A percentile compares a stretch with the other conserved stretches of the same genome.
Conservation (phyloP, 2,888 invertebrate species). For the Sinotaia quadrata region DNA sequence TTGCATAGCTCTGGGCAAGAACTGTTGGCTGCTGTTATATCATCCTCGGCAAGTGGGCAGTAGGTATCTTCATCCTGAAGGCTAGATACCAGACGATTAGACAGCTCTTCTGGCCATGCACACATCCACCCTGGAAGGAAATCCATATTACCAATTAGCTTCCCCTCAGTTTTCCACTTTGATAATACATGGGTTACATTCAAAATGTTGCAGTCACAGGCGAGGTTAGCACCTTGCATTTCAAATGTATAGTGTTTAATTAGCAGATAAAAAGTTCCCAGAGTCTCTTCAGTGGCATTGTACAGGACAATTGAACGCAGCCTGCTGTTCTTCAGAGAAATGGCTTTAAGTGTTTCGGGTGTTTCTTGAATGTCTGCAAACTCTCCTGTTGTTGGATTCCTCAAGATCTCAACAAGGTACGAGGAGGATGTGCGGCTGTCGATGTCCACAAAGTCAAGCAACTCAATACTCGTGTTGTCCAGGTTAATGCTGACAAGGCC, state of each 20-base stretch:
- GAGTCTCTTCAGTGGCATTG: conserved; percentile 7
- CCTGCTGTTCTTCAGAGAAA: conserved; percentile 15
- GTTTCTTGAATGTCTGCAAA: background rate
- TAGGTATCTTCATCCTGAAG: conserved; percentile 17
- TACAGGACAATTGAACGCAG: conserved; percentile 19
- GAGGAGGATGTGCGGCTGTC: background rate
- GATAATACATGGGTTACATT: conserved; percentile 14
- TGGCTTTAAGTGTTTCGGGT: background rate
- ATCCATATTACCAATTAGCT: background rate
- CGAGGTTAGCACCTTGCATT: background rate
- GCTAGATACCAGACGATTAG: background rate
- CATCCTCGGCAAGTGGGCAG: conserved; percentile 14
- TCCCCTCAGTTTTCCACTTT: background rate
- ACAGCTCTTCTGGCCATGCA: conserved; percentile 15
- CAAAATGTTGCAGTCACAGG: conserved; percentile 26
- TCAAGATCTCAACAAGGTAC: background rate
- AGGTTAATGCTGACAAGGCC: conserved; percentile 13
- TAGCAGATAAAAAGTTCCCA: conserved; percentile 1
- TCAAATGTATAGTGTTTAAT: conserved; percentile 16
- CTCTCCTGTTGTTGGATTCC: conserved; percentile 17
- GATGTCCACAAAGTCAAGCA: conserved; percentile 20
- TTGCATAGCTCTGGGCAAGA: conserved; percentile 17
- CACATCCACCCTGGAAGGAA: conserved; percentile 13
- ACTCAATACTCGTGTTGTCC: conserved; percentile 14
- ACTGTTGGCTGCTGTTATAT: background rate